Percentiles rank a stretch among this genome's conserved stretches.
Conservation (phyloP, 1,140 invertebrate species). For the Drosophila bifasciata region DNA sequence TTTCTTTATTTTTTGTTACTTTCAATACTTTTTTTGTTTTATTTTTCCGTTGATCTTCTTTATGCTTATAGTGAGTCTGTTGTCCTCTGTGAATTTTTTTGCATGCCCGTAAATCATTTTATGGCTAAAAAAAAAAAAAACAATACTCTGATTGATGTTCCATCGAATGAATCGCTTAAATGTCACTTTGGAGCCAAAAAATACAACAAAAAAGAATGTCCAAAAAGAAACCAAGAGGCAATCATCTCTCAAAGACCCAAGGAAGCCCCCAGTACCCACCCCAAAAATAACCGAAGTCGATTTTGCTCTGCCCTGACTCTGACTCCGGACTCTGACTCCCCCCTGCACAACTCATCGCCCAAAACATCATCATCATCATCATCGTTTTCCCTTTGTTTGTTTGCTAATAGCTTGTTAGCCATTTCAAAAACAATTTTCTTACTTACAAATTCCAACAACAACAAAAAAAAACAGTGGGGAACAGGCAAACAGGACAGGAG, state of each 20-base stretch:
- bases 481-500: neutral
- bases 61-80: neutral
- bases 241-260: neutral
- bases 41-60: neutral
- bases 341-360: neutral
- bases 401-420: slow-evolving; percentile 81
- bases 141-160: slow-evolving; percentile 53
- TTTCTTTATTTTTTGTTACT: too few relatives aligned
- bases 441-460: slow-evolving; percentile 50
- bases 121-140: slow-evolving; percentile 12
- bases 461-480: neutral
- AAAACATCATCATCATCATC: slow-evolving; percentile 47
- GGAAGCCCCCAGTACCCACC: neutral
- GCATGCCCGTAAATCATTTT: slow-evolving; percentile 37
- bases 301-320: too few relatives aligned
- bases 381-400: slow-evolving; percentile 65
- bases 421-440: slow-evolving; percentile 80
- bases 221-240: neutral
- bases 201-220: neutral
- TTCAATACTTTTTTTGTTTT: too few relatives aligned
- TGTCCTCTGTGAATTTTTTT: slow-evolving; percentile 15
- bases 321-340: too few relatives aligned
- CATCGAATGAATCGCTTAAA: slow-evolving; percentile 50
- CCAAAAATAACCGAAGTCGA: neutral
- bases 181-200: slow-evolving; percentile 44